Conservation (phyloP, 2,888 invertebrate genomes). For the Leptopilina myrica region DNA sequence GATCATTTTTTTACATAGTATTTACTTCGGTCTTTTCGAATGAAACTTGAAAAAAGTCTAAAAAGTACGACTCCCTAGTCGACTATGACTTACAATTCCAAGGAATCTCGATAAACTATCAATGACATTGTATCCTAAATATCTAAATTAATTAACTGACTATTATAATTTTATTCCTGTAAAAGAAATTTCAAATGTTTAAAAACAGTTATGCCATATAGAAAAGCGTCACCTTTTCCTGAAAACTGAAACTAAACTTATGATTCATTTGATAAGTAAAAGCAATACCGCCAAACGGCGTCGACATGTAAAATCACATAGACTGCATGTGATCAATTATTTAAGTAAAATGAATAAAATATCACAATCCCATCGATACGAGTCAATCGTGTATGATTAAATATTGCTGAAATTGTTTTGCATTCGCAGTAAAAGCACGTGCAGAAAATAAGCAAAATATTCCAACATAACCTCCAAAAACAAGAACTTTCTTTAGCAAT, state of each 20-base stretch:
- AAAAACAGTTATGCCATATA: not conserved
- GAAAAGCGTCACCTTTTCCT: not conserved
- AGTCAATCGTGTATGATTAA: not conserved
- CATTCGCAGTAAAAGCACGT: constrained; percentile 15
- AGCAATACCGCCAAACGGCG: constrained; percentile 44
- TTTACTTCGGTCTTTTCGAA: not conserved
- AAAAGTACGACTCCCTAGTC: too few species aligned
- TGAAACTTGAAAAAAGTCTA: too few species aligned
- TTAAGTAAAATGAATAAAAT: not conserved
- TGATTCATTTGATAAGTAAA: constrained; percentile 36
- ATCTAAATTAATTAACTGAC: too few species aligned
- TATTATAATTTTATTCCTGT: not conserved
- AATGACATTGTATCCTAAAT: too few species aligned
- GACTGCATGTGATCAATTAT: not conserved
- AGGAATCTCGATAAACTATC: too few species aligned
- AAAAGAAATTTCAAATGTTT: constrained; percentile 1
- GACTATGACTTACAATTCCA: too few species aligned
- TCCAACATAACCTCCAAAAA: constrained; percentile 68
- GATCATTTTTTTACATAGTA: constrained; percentile 1
- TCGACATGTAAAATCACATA: not conserved
- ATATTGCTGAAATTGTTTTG: not conserved
- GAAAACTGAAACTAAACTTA: not conserved
- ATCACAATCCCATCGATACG: not conserved
- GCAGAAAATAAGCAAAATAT: constrained; percentile 61
- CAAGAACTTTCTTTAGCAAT: constrained; percentile 49